Base-by-base conservation (phyloP, 2,888 invertebrate genomes). In the Aproaerema taeniolella region DNA sequence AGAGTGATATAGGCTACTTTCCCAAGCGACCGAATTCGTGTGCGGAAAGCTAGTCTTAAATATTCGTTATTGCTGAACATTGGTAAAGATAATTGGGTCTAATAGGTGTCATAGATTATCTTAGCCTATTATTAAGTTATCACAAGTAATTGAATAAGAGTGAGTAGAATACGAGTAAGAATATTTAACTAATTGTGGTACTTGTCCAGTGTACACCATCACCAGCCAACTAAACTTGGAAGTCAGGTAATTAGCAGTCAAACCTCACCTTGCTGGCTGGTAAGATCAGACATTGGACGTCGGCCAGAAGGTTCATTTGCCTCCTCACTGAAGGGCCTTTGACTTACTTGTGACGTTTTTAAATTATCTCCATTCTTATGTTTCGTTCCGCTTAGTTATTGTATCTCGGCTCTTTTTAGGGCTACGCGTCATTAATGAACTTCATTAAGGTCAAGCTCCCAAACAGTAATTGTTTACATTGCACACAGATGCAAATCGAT, bases 241-340 rank as follows among this genome's bases (percentile, higher is more conserved):
- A 10, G 28, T 26, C 16, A 10, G 14, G 9, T 28, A 28, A 35
- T 35, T 14, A 16, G 35, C 7, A 20, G 34, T 15, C 28, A n/a
- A 28, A 16, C 11, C 5, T 12, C 5, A 35, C 35, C 35, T 28
- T 35, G 26, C n/a, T 26, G n/a, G 20, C 4, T 20, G 5, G 26
- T 29, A 8, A 10, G 11, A 35, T 35, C 8, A 16, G 10, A 10
- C 28, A 16, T 15, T 35, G 35, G 35, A 10, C 11, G 9, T 16
- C 8, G 7, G 35, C 35, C 35, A 35, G 35, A 28, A 35, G 26
- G 35, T 35, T 35, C 35, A 35, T 35, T 35, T 35, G 35, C 35
- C 35, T 16, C 28, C 14, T 34, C 14, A 14, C 8, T 28, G 26
- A 26, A 6, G 7, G 4, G 20, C 20, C 20, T 20, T 7, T 4